These are phyloP conservation scores for Nephrotoma appendiculata DNA, from an alignment of 2,888 invertebrate genomes.

Conservation along the genomic window DNA sequence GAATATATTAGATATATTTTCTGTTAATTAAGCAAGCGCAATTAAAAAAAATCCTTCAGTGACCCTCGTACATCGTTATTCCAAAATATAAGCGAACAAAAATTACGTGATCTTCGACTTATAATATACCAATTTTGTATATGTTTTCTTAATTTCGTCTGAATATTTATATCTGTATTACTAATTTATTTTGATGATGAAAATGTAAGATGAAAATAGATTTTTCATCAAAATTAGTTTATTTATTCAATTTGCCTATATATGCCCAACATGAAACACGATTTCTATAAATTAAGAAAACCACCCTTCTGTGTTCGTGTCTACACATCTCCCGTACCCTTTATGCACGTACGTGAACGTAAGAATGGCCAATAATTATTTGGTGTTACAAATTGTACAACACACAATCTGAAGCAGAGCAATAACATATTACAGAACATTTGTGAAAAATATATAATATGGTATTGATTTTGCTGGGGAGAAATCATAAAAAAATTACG, in stretches of 20 bases:
- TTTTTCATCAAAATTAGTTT: not conserved
- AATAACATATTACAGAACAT: not conserved
- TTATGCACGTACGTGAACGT: too few species aligned
- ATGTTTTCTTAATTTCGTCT: not conserved
- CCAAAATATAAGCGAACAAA: not conserved
- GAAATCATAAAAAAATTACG: too few species aligned
- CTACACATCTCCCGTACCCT: not conserved
- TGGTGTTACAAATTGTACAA: not conserved
- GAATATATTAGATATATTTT: too few species aligned
- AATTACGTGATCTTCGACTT: not conserved
- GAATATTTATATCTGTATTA: not conserved
- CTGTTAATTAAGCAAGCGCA: too few species aligned
- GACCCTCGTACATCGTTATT: not conserved
- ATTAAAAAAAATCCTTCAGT: too few species aligned
- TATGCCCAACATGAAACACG: not conserved
- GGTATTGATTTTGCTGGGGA: too few species aligned
- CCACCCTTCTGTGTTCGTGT: not conserved
- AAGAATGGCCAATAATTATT: not conserved
- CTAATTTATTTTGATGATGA: not conserved
- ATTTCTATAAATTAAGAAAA: not conserved
- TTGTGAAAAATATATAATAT: not conserved
- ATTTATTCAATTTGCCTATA: not conserved
- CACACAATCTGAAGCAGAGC: not conserved
- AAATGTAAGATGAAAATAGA: not conserved
- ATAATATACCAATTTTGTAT: not conserved